phyloP scores from a whole-genome alignment of 1,140 invertebrate genomes.

The Cydia amplana region DNA sequence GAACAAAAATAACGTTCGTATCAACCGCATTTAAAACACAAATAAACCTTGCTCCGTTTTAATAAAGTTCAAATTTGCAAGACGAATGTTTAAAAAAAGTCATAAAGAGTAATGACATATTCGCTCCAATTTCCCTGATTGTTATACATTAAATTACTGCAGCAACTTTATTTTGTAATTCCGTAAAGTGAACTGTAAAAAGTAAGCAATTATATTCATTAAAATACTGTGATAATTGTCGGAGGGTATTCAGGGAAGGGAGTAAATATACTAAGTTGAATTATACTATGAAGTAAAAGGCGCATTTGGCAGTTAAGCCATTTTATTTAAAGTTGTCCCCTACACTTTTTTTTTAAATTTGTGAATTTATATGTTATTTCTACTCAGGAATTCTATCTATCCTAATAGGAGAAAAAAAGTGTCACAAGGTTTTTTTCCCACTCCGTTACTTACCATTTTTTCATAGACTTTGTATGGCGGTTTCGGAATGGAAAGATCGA shows the following conservation, averaged over 20 bases:
- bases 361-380: no score
- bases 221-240: constrained; percentile 1
- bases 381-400: no score
- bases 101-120: constrained; percentile 15
- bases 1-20: no score
- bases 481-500: no score
- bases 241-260: not conserved
- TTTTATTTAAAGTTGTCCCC: no score
- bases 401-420: no score
- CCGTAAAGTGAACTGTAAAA: not conserved
- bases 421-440: no score
- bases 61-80: not conserved
- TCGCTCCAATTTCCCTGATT: constrained; percentile 16
- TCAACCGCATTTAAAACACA: not conserved
- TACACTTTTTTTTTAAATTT: no score
- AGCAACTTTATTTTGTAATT: constrained; percentile 4
- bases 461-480: no score
- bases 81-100: not conserved
- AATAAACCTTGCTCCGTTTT: not conserved
- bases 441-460: no score
- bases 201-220: constrained; percentile 25
- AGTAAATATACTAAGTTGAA: not conserved
- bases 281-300: not conserved
- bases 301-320: no score
- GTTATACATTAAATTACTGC: constrained; percentile 17